Evolutionary conservation across 2,888 invertebrate species (phyloP).

Genomic region (Morinoia aosen): DNA sequence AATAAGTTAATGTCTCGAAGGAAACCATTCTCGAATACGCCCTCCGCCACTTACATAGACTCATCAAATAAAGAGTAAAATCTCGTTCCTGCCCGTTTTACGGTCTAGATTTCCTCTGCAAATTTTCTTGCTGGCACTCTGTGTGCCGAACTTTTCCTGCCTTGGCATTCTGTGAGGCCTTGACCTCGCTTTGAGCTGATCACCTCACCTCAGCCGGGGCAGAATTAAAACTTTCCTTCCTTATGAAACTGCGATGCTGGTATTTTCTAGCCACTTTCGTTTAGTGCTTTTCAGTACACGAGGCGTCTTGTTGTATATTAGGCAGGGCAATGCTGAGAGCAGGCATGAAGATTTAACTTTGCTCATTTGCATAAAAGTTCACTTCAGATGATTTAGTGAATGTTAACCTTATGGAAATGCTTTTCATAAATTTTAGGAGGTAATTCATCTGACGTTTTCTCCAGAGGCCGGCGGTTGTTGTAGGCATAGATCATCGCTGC

Average conservation of each 20-base stretch:
- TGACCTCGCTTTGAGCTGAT: background rate
- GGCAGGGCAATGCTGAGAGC: background rate
- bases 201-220: background rate
- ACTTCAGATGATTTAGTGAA: constrained; percentile 13
- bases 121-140: background rate
- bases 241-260: background rate
- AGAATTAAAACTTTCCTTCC: background rate
- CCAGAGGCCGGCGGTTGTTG: background rate
- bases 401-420: constrained; percentile 25
- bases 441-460: constrained; percentile 16
- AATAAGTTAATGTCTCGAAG: too few species aligned
- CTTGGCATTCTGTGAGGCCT: background rate
- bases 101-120: too few species aligned
- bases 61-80: background rate
- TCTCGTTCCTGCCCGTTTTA: background rate
- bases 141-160: background rate
- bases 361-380: constrained; percentile 1
- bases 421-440: background rate
- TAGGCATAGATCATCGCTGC: background rate
- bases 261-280: background rate
- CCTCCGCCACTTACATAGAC: background rate
- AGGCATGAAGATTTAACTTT: background rate
- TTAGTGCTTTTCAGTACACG: background rate
- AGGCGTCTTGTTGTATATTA: background rate
- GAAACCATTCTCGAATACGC: too few species aligned